phyloP scores from a whole-genome alignment of 2,888 invertebrate genomes.

The Drosophila yooni region DNA sequence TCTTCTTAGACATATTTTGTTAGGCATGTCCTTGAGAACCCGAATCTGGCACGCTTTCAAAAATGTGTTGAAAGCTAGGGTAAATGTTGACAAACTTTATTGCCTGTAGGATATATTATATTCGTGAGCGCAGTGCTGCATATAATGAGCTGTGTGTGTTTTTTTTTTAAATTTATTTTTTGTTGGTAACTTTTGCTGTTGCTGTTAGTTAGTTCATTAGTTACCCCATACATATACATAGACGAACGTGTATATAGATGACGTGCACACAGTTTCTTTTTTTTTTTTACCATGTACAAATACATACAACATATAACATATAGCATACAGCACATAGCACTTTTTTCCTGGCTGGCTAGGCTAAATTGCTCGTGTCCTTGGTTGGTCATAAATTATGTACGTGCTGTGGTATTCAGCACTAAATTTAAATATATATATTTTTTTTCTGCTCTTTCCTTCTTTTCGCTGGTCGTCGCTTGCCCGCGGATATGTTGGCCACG shows the following conservation, averaged over 20 bases:
- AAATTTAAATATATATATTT: slow-evolving; percentile 77
- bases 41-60: slow-evolving; percentile 3
- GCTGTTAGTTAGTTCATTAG: slow-evolving; percentile 71
- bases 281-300: slow-evolving; percentile 32
- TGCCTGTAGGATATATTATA: slow-evolving; percentile 26
- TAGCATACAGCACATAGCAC: slow-evolving; percentile 27
- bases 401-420: slow-evolving; percentile 81
- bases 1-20: slow-evolving; percentile 3
- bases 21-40: slow-evolving; percentile 4
- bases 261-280: slow-evolving; percentile 24
- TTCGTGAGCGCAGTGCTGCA: slow-evolving; percentile 14
- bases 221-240: slow-evolving; percentile 35
- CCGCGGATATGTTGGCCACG: slow-evolving; percentile 34
- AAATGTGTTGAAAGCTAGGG: slow-evolving; percentile 9
- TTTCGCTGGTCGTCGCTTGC: slow-evolving; percentile 11
- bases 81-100: slow-evolving; percentile 6
- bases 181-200: slow-evolving; percentile 23
- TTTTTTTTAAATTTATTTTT: slow-evolving; percentile 11
- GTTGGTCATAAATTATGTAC: slow-evolving; percentile 81
- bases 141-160: slow-evolving; percentile 41
- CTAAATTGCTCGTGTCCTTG: slow-evolving; percentile 82
- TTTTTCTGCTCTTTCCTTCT: slow-evolving; percentile 16
- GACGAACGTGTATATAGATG: slow-evolving; percentile 10
- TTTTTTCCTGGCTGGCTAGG: slow-evolving; percentile 63
- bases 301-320: slow-evolving; percentile 1